A percentile compares a stretch with the other conserved stretches of the same genome.
phyloP scores from a whole-genome alignment of 2,797 vertebrate genomes.

The Pangasius mekongensis region DNA sequence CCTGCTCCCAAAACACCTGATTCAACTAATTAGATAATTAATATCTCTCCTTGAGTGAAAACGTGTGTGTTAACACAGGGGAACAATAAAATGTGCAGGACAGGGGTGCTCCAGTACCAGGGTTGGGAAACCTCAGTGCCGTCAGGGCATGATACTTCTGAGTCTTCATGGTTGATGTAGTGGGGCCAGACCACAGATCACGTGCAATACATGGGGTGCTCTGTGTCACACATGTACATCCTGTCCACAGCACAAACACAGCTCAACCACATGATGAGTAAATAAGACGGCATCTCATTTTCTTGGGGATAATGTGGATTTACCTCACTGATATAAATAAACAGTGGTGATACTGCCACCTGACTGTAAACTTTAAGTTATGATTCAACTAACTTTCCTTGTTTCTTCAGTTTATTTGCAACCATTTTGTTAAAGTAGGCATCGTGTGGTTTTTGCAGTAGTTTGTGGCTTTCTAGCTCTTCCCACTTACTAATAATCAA shows the following conservation, averaged over 20 bases:
- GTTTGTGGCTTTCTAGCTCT: slow-evolving; percentile 48
- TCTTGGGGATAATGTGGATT: not conserved
- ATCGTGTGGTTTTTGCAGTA: not conserved
- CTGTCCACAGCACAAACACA: not conserved
- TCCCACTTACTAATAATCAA: slow-evolving; percentile 34
- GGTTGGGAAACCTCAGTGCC: not conserved
- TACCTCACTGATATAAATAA: not conserved
- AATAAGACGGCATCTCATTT: not conserved
- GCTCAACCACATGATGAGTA: not conserved
- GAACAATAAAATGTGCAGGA: not conserved
- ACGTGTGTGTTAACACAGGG: not conserved
- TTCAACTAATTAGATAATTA: not conserved
- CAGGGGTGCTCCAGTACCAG: no score
- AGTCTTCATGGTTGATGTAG: not conserved
- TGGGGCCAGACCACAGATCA: not conserved
- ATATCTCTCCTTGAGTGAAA: not conserved
- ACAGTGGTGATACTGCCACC: not conserved
- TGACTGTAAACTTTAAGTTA: not conserved
- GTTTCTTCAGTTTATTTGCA: not conserved
- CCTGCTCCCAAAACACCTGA: not conserved
- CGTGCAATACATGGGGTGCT: not conserved
- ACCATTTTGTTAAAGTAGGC: not conserved
- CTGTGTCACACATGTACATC: not conserved
- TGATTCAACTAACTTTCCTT: not conserved
- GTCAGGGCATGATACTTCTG: not conserved